Percentiles rank a stretch among this genome's conserved stretches.
These are phyloP conservation scores for Ranitomeya imitator DNA, from an alignment of 2,113 vertebrate genomes.

Conservation along the genomic window DNA sequence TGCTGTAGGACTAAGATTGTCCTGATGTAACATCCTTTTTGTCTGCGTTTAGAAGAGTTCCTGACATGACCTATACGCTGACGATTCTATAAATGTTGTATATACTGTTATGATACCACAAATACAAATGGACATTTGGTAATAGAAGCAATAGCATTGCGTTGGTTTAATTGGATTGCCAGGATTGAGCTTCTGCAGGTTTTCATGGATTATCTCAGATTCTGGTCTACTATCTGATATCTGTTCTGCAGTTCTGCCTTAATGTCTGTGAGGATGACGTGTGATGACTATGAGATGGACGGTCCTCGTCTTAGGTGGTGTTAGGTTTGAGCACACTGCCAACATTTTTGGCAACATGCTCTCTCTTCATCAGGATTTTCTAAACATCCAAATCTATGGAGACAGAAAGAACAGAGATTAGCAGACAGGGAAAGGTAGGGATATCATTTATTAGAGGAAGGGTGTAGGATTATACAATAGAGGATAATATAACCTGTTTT, in stretches of 20 bases:
- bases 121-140: background rate
- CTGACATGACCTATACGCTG: no score
- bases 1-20: no score
- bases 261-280: background rate
- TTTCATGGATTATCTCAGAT: background rate
- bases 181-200: background rate
- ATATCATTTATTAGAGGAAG: background rate
- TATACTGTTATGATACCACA: no score
- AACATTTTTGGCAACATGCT: background rate
- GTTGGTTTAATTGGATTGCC: background rate
- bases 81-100: no score
- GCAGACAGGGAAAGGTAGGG: no score
- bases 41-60: no score
- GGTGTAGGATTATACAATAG: background rate
- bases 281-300: background rate
- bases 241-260: no score
- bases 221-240: no score
- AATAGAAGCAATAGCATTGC: background rate
- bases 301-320: background rate
- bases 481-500: background rate
- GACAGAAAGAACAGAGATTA: background rate
- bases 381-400: background rate
- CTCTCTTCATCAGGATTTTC: background rate
- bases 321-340: background rate
- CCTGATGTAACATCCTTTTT: no score